Conservation (phyloP, 2,888 invertebrate genomes). For the Cheilosia vernalis region DNA sequence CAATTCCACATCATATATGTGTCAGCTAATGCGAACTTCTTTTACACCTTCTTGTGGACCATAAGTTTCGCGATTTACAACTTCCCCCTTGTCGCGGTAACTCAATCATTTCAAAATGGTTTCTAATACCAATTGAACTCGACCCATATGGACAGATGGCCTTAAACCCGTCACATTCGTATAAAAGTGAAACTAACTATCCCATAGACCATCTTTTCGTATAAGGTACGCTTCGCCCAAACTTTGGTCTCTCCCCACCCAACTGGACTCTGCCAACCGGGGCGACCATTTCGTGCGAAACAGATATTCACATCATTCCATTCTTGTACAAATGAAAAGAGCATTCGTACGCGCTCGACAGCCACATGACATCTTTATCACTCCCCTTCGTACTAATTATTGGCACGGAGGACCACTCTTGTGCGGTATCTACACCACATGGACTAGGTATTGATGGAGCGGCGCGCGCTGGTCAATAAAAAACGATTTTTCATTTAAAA, state of each 20-base stretch:
- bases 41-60: conserved; percentile 20
- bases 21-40: conserved; percentile 2
- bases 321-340: conserved; percentile 43
- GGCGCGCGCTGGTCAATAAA: conserved; percentile 52
- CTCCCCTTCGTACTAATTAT: conserved; percentile 70
- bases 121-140: conserved; percentile 44
- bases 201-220: conserved; percentile 21
- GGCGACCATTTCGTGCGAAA: conserved; percentile 39
- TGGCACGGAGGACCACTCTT: conserved; percentile 52
- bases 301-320: conserved; percentile 53
- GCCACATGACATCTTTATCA: conserved; percentile 74
- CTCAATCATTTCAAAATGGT: conserved; percentile 58
- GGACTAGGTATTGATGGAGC: conserved; percentile 20
- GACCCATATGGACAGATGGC: not conserved
- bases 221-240: not conserved
- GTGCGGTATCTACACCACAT: conserved; percentile 9
- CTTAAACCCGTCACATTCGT: not conserved
- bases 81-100: conserved; percentile 55
- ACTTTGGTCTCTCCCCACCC: too few relatives aligned
- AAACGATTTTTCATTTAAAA: conserved; percentile 75
- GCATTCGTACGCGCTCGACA: conserved; percentile 62
- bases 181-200: conserved; percentile 32
- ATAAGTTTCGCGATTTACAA: conserved; percentile 48
- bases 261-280: conserved; percentile 15
- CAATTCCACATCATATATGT: not conserved